Conservation (phyloP, 2,797 vertebrate species). For the Molossus alvarezi region DNA sequence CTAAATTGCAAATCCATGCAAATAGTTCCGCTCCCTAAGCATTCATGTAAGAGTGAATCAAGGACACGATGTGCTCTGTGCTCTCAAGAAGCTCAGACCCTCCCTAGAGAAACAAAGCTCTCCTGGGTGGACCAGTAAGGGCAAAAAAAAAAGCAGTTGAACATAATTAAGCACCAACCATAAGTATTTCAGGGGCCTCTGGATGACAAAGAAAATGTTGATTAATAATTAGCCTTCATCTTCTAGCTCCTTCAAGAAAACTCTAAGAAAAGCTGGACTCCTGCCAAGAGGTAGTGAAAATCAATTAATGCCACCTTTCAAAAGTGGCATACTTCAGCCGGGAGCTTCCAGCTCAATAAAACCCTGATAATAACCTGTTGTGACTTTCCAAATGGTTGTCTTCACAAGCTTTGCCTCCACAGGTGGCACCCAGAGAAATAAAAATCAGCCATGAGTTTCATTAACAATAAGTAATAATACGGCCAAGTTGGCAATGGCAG, state of each 20-base stretch:
- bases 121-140: not conserved
- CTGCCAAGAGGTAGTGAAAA: constrained; percentile 40
- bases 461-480: not conserved
- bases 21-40: not conserved
- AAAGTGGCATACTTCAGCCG: not conserved
- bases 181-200: not conserved
- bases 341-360: constrained; percentile 52
- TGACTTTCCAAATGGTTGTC: constrained; percentile 42
- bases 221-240: constrained; percentile 34
- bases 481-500: not conserved
- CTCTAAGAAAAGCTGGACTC: constrained; percentile 26
- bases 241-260: constrained; percentile 62
- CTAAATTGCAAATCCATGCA: not conserved
- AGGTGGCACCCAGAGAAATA: constrained; percentile 25
- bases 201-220: not conserved
- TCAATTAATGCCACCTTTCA: constrained; percentile 49
- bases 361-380: not conserved
- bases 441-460: not conserved
- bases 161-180: constrained; percentile 48
- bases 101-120: constrained; percentile 45
- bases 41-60: not conserved
- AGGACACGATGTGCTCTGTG: not conserved
- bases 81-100: constrained; percentile 12
- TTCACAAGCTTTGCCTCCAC: constrained; percentile 39
- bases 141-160: not conserved